These are phyloP conservation scores for Pimephales promelas DNA, from an alignment of 2,113 vertebrate species.

Conservation along the genomic window DNA sequence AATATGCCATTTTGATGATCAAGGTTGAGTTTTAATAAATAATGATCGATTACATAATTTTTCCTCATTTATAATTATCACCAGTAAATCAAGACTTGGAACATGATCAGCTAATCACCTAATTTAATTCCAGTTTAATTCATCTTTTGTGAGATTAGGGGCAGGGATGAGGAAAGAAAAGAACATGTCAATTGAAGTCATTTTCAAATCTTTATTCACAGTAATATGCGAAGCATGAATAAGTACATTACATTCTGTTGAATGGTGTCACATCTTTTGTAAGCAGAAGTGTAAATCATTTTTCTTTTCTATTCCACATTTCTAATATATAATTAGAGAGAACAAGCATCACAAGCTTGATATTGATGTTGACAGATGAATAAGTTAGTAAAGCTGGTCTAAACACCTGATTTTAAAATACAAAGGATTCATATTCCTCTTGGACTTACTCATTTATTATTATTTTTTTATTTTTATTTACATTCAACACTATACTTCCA, in stretches of 20 bases:
- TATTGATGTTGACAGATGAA: neutral
- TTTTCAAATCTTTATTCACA: constrained; percentile 16
- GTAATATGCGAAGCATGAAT: constrained; percentile 23
- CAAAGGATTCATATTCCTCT: neutral
- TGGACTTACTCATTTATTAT: no score
- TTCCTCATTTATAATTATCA: neutral
- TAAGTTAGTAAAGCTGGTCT: neutral
- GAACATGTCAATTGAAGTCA: neutral
- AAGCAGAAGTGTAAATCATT: neutral
- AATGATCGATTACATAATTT: neutral
- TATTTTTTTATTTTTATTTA: neutral
- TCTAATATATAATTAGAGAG: neutral
- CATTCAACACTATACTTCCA: constrained; percentile 11
- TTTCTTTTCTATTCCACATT: neutral
- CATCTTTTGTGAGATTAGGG: no score
- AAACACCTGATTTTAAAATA: neutral
- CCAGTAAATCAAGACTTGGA: neutral
- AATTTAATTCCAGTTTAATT: neutral
- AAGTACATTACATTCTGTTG: neutral
- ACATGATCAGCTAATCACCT: neutral
- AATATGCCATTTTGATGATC: no score
- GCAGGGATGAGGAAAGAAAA: neutral
- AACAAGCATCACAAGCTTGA: neutral
- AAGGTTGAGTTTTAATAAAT: no score
- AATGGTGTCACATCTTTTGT: neutral